Percentiles rank a stretch among this genome's conserved stretches.
Evolutionary conservation across 2,888 invertebrate genomes (phyloP).

Genomic region (Bhutanitis thaidina): DNA sequence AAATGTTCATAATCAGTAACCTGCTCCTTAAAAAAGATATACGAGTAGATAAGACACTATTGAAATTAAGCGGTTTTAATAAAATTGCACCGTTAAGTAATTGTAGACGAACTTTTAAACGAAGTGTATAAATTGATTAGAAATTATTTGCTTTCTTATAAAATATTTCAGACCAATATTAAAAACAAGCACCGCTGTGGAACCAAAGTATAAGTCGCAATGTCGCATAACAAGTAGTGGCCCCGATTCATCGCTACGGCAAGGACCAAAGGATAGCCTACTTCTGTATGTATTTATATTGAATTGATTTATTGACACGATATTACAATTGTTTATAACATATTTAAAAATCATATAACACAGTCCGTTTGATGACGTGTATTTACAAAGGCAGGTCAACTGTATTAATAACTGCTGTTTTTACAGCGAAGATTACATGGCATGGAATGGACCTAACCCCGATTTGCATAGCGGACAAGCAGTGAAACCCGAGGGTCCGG

Average conservation of each 20-base stretch:
- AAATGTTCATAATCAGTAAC: no score
- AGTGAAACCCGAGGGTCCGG: constrained; percentile 79
- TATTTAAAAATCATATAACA: no score
- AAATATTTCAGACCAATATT: constrained; percentile 59
- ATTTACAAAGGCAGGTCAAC: no score
- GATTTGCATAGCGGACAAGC: constrained; percentile 75
- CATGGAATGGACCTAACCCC: constrained; percentile 91
- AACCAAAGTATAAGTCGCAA: constrained; percentile 80
- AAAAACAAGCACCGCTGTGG: constrained; percentile 62
- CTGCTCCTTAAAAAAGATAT: no score
- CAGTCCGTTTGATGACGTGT: no score
- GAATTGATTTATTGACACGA: no score
- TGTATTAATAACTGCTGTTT: background rate
- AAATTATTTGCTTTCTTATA: background rate
- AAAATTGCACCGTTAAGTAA: no score
- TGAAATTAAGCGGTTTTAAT: no score
- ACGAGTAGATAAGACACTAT: no score
- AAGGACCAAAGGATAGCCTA: constrained; percentile 88
- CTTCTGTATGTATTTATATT: constrained; percentile 83
- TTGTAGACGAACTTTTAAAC: no score
- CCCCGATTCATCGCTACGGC: constrained; percentile 84
- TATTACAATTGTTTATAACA: no score
- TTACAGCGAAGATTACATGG: constrained; percentile 87
- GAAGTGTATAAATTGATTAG: no score
- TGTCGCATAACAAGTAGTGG: constrained; percentile 81